Evolutionary conservation across 1,140 invertebrate species (phyloP).

Genomic region (Lanistes nyassanus): DNA sequence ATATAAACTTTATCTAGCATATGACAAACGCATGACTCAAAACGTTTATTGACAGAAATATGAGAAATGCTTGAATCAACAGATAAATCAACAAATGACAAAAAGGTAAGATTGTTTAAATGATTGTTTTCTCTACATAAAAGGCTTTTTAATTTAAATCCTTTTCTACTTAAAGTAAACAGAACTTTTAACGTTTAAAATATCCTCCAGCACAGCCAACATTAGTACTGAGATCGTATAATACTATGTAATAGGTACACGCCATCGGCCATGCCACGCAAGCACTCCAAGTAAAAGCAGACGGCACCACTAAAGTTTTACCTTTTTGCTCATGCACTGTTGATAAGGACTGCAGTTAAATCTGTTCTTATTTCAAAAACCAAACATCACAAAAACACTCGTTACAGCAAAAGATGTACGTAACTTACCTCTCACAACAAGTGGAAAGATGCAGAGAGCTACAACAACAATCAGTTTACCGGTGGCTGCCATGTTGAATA

Average conservation of each 20-base stretch:
- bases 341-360: neutral
- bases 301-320: neutral
- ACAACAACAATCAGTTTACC: slow-evolving; percentile 29
- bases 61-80: too few species aligned
- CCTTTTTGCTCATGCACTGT: neutral
- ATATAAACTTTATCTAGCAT: too few species aligned
- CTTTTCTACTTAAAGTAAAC: too few species aligned
- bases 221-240: too few species aligned
- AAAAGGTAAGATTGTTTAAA: too few species aligned
- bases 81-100: too few species aligned
- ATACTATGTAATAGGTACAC: neutral
- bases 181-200: too few species aligned
- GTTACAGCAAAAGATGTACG: neutral
- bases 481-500: slow-evolving; percentile 36
- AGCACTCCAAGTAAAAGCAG: neutral
- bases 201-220: too few species aligned
- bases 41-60: too few species aligned
- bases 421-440: slow-evolving; percentile 30
- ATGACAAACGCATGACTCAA: too few species aligned
- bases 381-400: neutral
- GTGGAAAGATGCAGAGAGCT: slow-evolving; percentile 27
- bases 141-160: too few species aligned
- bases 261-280: slow-evolving; percentile 11
- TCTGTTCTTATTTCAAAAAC: neutral
- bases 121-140: too few species aligned